A percentile compares a stretch with the other conserved stretches of the same genome.
Conservation (phyloP, 2,113 vertebrate genomes). For the Spermophilus dauricus region DNA sequence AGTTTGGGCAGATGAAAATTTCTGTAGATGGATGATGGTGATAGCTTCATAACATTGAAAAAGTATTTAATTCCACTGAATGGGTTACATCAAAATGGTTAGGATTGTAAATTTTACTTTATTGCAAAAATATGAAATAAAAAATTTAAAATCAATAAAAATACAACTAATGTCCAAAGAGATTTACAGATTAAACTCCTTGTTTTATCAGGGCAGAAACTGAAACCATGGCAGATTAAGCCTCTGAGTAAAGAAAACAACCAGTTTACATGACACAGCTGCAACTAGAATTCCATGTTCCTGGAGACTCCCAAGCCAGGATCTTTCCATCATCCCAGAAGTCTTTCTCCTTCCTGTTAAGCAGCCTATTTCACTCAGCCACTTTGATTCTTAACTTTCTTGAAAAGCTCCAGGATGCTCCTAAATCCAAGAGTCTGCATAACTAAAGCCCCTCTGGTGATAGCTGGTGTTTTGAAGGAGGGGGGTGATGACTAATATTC, state of each 20-base stretch:
- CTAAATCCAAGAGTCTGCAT: background rate
- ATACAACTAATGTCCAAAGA: background rate
- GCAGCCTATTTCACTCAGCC: background rate
- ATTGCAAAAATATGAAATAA: background rate
- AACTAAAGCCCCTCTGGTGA: background rate
- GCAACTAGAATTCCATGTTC: background rate
- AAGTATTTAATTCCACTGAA: background rate
- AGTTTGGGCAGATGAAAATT: background rate
- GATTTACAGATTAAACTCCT: background rate
- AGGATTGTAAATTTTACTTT: background rate
- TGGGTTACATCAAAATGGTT: background rate
- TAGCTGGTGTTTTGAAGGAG: slow-evolving; percentile 39
- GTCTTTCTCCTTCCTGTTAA: background rate
- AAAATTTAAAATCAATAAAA: slow-evolving; percentile 1
- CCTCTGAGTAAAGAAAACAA: background rate
- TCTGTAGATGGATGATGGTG: background rate
- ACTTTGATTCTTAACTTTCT: background rate
- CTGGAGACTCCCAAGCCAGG: background rate
- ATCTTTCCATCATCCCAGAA: background rate
- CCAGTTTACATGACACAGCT: background rate
- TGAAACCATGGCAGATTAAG: background rate
- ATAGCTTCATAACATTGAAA: background rate
- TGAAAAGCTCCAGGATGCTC: background rate
- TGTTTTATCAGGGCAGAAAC: background rate
- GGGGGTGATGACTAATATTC: background rate